A percentile compares a stretch with the other conserved stretches of the same genome.
These are phyloP conservation scores for Homarus americanus DNA, from an alignment of 1,140 invertebrate genomes.

Conservation along the genomic window DNA sequence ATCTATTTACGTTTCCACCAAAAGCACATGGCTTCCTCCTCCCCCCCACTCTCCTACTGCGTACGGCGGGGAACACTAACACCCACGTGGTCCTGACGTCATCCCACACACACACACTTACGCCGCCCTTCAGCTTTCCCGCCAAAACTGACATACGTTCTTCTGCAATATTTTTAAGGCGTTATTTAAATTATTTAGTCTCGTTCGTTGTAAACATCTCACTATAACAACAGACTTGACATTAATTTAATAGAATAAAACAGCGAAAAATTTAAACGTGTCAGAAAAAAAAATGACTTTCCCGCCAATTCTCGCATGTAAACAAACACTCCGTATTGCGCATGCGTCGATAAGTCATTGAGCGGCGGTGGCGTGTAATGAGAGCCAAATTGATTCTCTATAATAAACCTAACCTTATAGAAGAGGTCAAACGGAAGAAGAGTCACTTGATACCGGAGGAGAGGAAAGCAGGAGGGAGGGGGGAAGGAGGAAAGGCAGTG, in stretches of 20 bases:
- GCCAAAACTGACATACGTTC: background rate
- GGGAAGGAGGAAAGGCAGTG: background rate
- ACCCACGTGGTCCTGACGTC: background rate
- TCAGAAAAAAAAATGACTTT: too few species aligned
- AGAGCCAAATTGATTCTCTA: too few species aligned
- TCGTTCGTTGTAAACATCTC: too few species aligned
- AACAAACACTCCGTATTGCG: background rate
- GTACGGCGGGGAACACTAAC: background rate
- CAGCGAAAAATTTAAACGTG: too few species aligned
- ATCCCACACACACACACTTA: background rate
- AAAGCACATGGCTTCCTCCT: too few species aligned
- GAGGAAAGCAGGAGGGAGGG: background rate
- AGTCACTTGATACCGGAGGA: background rate
- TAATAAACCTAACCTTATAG: too few species aligned
- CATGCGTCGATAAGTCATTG: background rate
- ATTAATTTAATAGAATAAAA: too few species aligned
- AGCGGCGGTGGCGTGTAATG: too few species aligned
- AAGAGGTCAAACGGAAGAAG: too few species aligned
- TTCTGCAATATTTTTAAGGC: background rate
- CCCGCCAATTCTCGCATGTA: background rate
- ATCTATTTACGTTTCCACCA: too few species aligned
- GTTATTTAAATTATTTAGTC: too few species aligned
- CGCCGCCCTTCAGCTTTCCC: background rate
- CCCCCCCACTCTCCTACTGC: background rate
- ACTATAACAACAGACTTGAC: too few species aligned